Base-by-base conservation (phyloP, 1,140 invertebrate species). In the Meloidogyne hapla region DNA sequence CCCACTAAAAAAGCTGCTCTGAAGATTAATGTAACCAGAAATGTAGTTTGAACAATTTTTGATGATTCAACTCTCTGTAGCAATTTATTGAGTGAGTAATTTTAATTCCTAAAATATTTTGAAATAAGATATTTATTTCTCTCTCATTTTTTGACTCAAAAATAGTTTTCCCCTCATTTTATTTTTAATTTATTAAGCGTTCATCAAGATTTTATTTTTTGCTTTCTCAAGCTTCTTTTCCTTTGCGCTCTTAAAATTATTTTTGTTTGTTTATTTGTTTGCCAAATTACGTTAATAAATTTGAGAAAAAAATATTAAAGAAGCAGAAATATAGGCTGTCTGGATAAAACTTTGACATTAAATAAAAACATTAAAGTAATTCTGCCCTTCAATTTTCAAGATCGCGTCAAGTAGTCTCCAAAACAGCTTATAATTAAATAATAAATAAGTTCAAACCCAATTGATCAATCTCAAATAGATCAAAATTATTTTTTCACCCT, bases 191-290 rank as follows among this genome's bases (percentile, higher is more conserved):
- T 15, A 45, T 56, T 56, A 48, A 48, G 45, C n/a, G n/a, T 56
- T 56, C n/a, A 45, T 15, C 18, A 21, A 56, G 33, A 33, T 33
- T n/a, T 56, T 56, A n/a, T 6, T 13, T 56, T 56, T 56, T 0
- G 40, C 40, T 15, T 6, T 13, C 6, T 56, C 18, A n/a, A 56
- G 48, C 48, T 56, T 56, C 48, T 21, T 56, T 56, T 21, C 48
- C 48, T 13, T 48, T 48, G 13, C 45, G 13, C 13, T 48, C 48
- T 56, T 6, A 56, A n/a, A 56, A n/a, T 48, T 18, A 6, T 56
- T n/a, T 56, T 21, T 56, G 48, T 56, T 56, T 56, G 48, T 56
- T 56, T 56, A 56, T 56, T 56, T 56, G 48, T 56, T 56, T 56
- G 48, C 18, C 48, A 56, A 56, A 56, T 56, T 56, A 56, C 18